These are phyloP conservation scores for Mythimna impura DNA, from an alignment of 2,888 invertebrate genomes.

Conservation along the genomic window DNA sequence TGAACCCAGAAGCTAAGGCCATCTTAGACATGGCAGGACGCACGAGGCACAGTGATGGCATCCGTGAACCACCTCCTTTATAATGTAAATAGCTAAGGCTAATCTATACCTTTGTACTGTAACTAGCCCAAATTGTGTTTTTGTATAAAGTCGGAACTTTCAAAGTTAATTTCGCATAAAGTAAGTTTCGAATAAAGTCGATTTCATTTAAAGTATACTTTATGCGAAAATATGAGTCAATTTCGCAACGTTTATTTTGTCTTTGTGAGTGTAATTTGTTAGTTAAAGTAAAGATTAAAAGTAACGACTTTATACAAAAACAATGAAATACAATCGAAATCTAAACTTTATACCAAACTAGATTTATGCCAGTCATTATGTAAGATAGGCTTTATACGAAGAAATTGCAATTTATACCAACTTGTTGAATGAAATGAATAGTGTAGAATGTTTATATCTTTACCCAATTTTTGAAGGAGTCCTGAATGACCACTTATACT, in stretches of 20 bases:
- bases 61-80: conserved; percentile 91
- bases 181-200: conserved; percentile 30
- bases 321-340: conserved; percentile 32
- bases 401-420: conserved; percentile 26
- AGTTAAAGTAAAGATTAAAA: background rate
- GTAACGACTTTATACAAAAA: conserved; percentile 40
- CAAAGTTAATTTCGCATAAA: conserved; percentile 8
- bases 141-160: conserved; percentile 43
- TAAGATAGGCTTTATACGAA: conserved; percentile 41
- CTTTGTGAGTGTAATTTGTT: too few relatives aligned
- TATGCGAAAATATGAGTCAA: background rate
- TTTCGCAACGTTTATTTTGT: too few relatives aligned
- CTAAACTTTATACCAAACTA: conserved; percentile 47
- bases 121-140: conserved; percentile 22
- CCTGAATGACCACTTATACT: background rate
- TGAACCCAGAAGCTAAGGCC: conserved; percentile 95
- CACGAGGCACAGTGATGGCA: conserved; percentile 95
- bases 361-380: conserved; percentile 36
- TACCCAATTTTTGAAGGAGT: conserved; percentile 4
- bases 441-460: conserved; percentile 10
- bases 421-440: conserved; percentile 12
- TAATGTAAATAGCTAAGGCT: conserved; percentile 66
- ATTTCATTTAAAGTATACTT: conserved; percentile 19
- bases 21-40: conserved; percentile 96
- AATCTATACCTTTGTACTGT: conserved; percentile 11